Base-by-base conservation (phyloP, 2,797 vertebrate genomes). In the Octomys mimax region DNA sequence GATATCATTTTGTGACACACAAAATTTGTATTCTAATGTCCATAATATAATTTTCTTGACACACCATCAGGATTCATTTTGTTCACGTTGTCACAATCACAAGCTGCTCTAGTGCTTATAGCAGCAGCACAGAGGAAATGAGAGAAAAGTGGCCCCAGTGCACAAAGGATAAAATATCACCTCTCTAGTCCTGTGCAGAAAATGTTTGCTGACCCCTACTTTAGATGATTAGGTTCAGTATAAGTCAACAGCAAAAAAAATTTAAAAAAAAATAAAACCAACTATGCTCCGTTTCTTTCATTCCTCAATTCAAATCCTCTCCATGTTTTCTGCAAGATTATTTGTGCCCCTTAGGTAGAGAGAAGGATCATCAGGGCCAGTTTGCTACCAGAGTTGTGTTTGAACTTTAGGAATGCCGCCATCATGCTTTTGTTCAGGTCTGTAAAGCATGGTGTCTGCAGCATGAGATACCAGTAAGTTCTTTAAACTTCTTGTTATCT, bases 401-500 rank as follows among this genome's bases (percentile, higher is more conserved):
- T 98, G 98, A 99, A 98, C 97, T 98, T 95, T 95, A 98, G 93
- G 94, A 8, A 93, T 95, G 97, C 95, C 95, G 83, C 98, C 96
- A 86, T 97, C 97, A 98, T 97, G 97, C 97, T 98, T 97, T 96
- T 89, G 85, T 97, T 97, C 94, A 89, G 95, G 96, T 93, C 79
- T 96, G 93, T 95, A 91, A 97, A 95, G 96, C 94, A 96, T 97
- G 77, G 95, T 97, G 98, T 98, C 97, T 98, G 95, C 96, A 97
- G 98, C 98, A 98, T 98, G 96, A 98, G 98, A 98, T 97, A 98
- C 93, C 90, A 90, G 96, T 97, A 97, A 93, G 96, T 98, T 97
- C 97, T 98, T 98, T 98, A 98, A 98, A 98, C 97, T 97, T 96
- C 97, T 97, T 98, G 98, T 98, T 99, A 98, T 99, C 98, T 98